These are phyloP conservation scores for Sinella curviseta DNA, from an alignment of 1,140 invertebrate species.

Conservation along the genomic window DNA sequence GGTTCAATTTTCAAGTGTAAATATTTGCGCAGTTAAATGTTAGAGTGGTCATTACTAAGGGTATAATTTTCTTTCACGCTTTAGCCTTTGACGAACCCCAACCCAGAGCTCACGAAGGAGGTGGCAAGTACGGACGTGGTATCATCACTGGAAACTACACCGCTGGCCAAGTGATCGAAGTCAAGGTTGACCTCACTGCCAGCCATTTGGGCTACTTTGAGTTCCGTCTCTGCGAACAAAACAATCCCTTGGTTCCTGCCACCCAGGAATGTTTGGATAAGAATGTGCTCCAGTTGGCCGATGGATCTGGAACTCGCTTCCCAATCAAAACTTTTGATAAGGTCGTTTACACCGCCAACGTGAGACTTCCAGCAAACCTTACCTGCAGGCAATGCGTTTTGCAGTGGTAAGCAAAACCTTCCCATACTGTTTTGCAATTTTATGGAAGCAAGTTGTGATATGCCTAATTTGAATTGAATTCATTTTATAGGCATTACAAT, in stretches of 20 bases:
- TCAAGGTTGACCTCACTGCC: conserved; percentile 53
- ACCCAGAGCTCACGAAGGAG: conserved; percentile 55
- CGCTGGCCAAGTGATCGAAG: conserved; percentile 45
- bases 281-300: conserved; percentile 49
- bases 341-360: conserved; percentile 43
- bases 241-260: conserved; percentile 50
- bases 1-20: neutral
- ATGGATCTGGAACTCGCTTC: conserved; percentile 44
- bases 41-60: neutral
- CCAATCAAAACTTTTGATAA: conserved; percentile 38
- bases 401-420: conserved; percentile 52
- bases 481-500: conserved; percentile 2
- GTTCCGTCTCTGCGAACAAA: conserved; percentile 57
- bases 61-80: neutral
- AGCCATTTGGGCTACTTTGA: conserved; percentile 54
- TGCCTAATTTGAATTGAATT: neutral
- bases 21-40: neutral
- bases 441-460: neutral
- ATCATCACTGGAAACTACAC: conserved; percentile 51
- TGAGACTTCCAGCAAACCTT: conserved; percentile 50
- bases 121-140: conserved; percentile 54
- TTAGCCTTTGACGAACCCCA: conserved; percentile 29
- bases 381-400: conserved; percentile 53
- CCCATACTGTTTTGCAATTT: conserved; percentile 54
- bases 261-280: conserved; percentile 53